phyloP scores from a whole-genome alignment of 2,797 vertebrate species.

The Strix occidentalis region DNA sequence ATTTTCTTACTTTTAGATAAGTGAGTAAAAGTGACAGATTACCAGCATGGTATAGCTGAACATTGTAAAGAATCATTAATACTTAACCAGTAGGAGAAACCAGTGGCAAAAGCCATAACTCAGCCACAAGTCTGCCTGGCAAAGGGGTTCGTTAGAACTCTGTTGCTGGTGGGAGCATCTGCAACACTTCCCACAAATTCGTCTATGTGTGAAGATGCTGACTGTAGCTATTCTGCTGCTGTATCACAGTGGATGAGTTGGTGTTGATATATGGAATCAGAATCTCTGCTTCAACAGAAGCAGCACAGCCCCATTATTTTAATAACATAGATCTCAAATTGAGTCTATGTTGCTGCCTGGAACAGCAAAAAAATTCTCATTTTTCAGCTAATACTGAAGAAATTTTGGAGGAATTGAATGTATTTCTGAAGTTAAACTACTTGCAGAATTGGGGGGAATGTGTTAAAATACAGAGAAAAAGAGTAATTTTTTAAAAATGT shows the following conservation, averaged over 20 bases:
- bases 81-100: neutral
- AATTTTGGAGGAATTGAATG: neutral
- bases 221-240: neutral
- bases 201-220: neutral
- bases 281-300: neutral
- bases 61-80: neutral
- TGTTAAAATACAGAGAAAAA: neutral
- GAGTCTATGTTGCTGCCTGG: neutral
- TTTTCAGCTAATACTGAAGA: neutral
- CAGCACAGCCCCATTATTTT: neutral
- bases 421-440: neutral
- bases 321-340: neutral
- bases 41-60: neutral
- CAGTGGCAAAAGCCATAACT: neutral
- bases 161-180: neutral
- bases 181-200: neutral
- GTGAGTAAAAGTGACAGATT: neutral
- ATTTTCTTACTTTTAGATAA: conserved; percentile 4
- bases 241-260: neutral
- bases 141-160: neutral
- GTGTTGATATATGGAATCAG: neutral
- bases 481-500: fast-evolving
- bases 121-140: neutral
- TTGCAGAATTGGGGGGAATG: neutral
- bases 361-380: fast-evolving